phyloP scores from a whole-genome alignment of 53 echinoderm and acorn worm genomes.

The Actinopyga echinites region DNA sequence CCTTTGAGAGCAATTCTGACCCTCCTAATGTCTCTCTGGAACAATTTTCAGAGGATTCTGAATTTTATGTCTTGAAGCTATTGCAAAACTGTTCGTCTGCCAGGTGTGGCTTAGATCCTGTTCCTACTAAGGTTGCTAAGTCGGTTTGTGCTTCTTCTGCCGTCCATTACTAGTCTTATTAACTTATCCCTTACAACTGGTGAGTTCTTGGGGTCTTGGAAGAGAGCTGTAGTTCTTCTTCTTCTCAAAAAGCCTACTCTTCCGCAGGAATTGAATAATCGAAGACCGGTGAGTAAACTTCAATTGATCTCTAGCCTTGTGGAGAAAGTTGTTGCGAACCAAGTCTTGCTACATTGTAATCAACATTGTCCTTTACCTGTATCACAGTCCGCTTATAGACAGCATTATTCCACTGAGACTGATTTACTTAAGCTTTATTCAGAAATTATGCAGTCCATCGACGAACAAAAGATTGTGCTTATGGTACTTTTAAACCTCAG shows the following conservation, averaged over 20 bases:
- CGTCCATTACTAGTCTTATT: neutral
- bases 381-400: constrained; percentile 42
- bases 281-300: constrained; percentile 11
- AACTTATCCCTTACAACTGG: neutral
- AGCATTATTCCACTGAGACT: constrained; percentile 42
- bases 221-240: constrained; percentile 29
- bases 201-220: constrained; percentile 36
- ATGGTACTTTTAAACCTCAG: constrained; percentile 33
- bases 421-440: constrained; percentile 24
- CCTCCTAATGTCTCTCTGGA: too few relatives aligned
- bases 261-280: constrained; percentile 6
- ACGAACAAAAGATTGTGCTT: neutral
- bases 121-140: too few relatives aligned
- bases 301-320: constrained; percentile 36
- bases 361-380: neutral
- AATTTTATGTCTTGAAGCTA: too few relatives aligned
- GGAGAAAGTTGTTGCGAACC: constrained; percentile 12
- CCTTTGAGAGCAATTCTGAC: too few relatives aligned
- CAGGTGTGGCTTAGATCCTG: too few relatives aligned
- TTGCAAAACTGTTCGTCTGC: too few relatives aligned
- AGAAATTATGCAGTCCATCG: constrained; percentile 33
- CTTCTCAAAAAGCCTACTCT: constrained; percentile 41
- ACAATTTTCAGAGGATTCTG: too few relatives aligned
- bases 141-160: too few relatives aligned
- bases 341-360: constrained; percentile 15